Percentiles rank a stretch among this genome's conserved stretches.
Evolutionary conservation across 2,113 vertebrate genomes (phyloP).

Genomic region (Oryzias melastigma): DNA sequence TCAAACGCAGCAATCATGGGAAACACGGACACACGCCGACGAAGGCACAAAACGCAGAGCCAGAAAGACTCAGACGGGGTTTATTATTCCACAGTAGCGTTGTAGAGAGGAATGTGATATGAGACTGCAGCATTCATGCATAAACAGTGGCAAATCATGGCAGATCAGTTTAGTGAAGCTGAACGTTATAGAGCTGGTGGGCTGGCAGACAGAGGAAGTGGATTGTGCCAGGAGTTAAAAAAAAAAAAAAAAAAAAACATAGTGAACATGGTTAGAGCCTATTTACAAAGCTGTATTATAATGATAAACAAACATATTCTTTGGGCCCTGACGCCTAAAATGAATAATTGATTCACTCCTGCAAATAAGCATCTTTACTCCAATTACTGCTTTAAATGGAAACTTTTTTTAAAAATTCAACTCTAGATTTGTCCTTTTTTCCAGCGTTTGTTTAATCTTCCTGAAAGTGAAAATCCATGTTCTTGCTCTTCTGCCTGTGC

Average conservation of each 20-base stretch:
- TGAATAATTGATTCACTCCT: background rate
- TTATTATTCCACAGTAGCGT: slow-evolving; percentile 75
- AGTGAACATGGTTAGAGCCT: slow-evolving; percentile 21
- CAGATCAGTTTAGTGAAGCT: slow-evolving; percentile 77
- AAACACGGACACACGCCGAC: slow-evolving; percentile 52
- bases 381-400: background rate
- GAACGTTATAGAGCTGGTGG: slow-evolving; percentile 65
- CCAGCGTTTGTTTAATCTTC: slow-evolving; percentile 43
- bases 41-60: slow-evolving; percentile 17
- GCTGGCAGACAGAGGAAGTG: slow-evolving; percentile 60
- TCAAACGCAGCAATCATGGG: slow-evolving; percentile 74
- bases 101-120: slow-evolving; percentile 73
- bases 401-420: slow-evolving; percentile 9
- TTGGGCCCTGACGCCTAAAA: background rate
- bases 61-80: slow-evolving; percentile 59
- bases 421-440: slow-evolving; percentile 31
- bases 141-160: slow-evolving; percentile 74
- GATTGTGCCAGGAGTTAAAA: slow-evolving; percentile 42
- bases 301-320: slow-evolving; percentile 15
- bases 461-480: slow-evolving; percentile 21
- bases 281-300: slow-evolving; percentile 8
- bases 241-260: slow-evolving; percentile 47
- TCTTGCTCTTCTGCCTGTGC: slow-evolving; percentile 53
- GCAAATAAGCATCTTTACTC: background rate
- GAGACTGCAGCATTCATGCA: slow-evolving; percentile 74